Base-by-base conservation (phyloP, 2,113 vertebrate species). In the Paracanthobrama guichenoti region DNA sequence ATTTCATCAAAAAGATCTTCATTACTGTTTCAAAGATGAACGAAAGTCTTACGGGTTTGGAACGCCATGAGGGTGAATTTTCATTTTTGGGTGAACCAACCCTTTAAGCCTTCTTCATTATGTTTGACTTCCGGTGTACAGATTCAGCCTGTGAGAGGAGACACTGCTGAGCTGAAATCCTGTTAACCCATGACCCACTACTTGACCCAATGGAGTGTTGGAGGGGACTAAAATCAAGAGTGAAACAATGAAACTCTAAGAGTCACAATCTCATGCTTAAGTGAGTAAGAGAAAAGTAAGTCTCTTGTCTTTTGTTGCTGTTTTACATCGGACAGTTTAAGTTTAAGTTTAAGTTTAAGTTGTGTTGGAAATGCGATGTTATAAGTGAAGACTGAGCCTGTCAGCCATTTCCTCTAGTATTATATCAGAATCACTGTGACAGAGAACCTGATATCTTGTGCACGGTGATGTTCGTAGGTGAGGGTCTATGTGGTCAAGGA, bases 161-260 rank as follows among this genome's bases (percentile, higher is more conserved):
- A 53, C n/a, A 48, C 18, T 74, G 83, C 22, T 39, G 62, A 86
- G 69, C 82, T 66, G 24, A 80, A 89, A 89, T 88, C 87, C 83
- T 85, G 85, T 88, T 89, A 86, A 88, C 85, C 87, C 80, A 39
- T 89, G 88, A 89, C 88, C 88, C 79, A 77, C 83, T 76, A 88
- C 86, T 89, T 88, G 85, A 86, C 86, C 85, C 87, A 86, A 11
- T 86, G 84, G 86, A 87, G 84, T 87, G 82, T 87, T 81, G 82
- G 73, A 42, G 62, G 82, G 57, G 44, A 81, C 64, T 72, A 78
- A 84, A 87, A 89, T 87, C 64, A 73, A 55, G 28, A 87, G 55
- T 81, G 81, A 87, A 86, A 87, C 86, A 87, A 89, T 87, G 72
- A 81, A 87, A 86, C 81, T 59, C 75, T 55, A 46, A 83, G 85